phyloP scores from a whole-genome alignment of 37 sponge, comb jelly and placozoan genomes.

The Dysidea cf. avara region DNA sequence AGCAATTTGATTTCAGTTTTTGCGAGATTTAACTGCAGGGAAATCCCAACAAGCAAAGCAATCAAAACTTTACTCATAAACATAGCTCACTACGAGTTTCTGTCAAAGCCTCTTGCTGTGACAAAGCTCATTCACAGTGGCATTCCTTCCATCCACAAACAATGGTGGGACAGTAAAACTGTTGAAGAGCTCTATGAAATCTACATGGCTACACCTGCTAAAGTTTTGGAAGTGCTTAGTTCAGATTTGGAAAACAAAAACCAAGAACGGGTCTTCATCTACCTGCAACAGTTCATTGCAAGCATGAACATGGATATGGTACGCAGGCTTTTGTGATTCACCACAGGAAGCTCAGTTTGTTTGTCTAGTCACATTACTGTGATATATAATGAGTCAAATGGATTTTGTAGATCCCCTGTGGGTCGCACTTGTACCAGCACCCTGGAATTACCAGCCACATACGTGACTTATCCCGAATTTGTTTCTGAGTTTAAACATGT shows the following conservation, averaged over 20 bases:
- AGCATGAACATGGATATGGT: conserved; percentile 15
- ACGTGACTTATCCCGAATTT: conserved; percentile 22
- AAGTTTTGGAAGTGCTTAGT: conserved; percentile 20
- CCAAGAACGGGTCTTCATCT: conserved; percentile 16
- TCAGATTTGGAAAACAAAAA: background rate
- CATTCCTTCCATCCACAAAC: conserved; percentile 1
- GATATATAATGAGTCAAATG: conserved; percentile 7
- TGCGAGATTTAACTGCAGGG: conserved; percentile 5
- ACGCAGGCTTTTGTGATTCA: conserved; percentile 17
- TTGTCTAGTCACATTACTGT: background rate
- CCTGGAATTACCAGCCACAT: conserved; percentile 15
- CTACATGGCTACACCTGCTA: background rate
- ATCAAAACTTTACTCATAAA: background rate
- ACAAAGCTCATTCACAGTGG: conserved; percentile 3
- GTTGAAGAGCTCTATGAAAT: background rate
- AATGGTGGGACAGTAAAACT: background rate
- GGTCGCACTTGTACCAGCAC: conserved; percentile 7
- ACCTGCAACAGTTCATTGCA: conserved; percentile 23
- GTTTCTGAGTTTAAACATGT: conserved; percentile 14
- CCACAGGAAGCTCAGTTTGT: conserved; percentile 22
- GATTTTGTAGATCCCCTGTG: conserved; percentile 20
- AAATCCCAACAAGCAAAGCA: background rate
- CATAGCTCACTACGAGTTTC: conserved; percentile 18
- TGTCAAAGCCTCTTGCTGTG: conserved; percentile 24
- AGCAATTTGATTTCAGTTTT: background rate